phyloP scores from a whole-genome alignment of 2,888 invertebrate species.

The Andrena praecox region DNA sequence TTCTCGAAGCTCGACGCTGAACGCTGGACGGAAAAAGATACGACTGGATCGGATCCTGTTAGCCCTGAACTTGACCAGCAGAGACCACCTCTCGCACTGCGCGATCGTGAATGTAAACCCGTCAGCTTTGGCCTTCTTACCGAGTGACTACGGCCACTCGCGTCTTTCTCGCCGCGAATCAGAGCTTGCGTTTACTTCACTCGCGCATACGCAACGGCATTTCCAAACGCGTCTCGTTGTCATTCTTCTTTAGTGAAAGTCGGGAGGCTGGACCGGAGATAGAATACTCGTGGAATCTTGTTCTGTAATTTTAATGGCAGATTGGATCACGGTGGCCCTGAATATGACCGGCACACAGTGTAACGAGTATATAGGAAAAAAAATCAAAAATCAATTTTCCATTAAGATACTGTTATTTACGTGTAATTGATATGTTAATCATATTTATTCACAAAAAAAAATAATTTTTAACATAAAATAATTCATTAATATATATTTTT shows the following conservation, averaged over 20 bases:
- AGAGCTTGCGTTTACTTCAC: not conserved
- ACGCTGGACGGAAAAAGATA: conserved; percentile 25
- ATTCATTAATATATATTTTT: too few species aligned
- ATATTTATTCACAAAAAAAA: too few species aligned
- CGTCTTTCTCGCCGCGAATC: not conserved
- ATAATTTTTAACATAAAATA: too few species aligned
- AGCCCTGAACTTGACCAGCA: conserved; percentile 74
- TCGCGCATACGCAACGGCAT: not conserved
- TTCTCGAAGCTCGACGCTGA: not conserved
- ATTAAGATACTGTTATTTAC: too few species aligned
- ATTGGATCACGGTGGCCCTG: conserved; percentile 46
- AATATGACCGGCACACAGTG: too few species aligned
- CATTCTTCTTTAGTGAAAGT: conserved; percentile 38
- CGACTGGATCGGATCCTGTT: conserved; percentile 68
- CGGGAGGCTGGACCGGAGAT: not conserved
- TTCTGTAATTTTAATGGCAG: conserved; percentile 56
- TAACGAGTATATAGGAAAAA: too few species aligned
- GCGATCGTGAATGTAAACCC: conserved; percentile 49
- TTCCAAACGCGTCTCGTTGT: not conserved
- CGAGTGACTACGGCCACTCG: not conserved
- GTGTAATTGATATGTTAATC: too few species aligned
- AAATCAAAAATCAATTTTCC: too few species aligned
- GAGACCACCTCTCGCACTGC: conserved; percentile 40
- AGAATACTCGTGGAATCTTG: conserved; percentile 33
- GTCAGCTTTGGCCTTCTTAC: conserved; percentile 42